A percentile compares a stretch with the other conserved stretches of the same genome.
phyloP scores from a whole-genome alignment of 2,888 invertebrate genomes.

The Drosophila macrospina region DNA sequence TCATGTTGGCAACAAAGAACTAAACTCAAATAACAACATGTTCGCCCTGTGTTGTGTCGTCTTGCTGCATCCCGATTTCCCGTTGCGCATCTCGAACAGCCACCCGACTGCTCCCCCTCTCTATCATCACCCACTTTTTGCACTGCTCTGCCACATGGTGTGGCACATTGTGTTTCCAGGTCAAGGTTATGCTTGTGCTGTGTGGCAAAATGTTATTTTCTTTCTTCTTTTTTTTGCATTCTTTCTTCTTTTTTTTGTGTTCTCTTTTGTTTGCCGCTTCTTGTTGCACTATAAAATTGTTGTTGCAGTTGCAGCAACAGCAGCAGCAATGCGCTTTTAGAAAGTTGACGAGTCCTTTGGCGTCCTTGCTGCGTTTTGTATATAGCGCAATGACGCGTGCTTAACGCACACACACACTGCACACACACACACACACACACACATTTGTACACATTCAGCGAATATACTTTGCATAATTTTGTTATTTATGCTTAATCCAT shows the following conservation, averaged over 20 bases:
- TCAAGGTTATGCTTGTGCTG: slow-evolving; percentile 81
- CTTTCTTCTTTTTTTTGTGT: slow-evolving; percentile 17
- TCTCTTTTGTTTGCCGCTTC: slow-evolving; percentile 20
- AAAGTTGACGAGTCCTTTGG: slow-evolving; percentile 69
- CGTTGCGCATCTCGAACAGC: slow-evolving; percentile 50
- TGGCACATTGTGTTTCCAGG: slow-evolving; percentile 78
- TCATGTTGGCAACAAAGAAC: slow-evolving; percentile 61
- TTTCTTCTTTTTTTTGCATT: slow-evolving; percentile 6
- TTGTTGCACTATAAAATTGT: slow-evolving; percentile 31
- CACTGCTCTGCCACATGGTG: slow-evolving; percentile 49
- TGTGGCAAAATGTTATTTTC: slow-evolving; percentile 29
- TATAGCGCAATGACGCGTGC: slow-evolving; percentile 55
- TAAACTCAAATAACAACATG: slow-evolving; percentile 76
- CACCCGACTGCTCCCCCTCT: neutral
- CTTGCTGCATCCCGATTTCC: slow-evolving; percentile 30
- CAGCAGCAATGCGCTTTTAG: slow-evolving; percentile 74
- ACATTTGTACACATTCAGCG: slow-evolving; percentile 5
- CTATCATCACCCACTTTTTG: slow-evolving; percentile 20
- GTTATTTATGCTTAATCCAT: slow-evolving; percentile 50
- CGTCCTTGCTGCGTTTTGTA: slow-evolving; percentile 54
- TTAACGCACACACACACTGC: slow-evolving; percentile 4
- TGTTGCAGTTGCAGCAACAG: slow-evolving; percentile 54
- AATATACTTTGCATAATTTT: slow-evolving; percentile 73
- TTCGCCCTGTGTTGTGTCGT: slow-evolving; percentile 25
- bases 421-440: slow-evolving; percentile 14